Evolutionary conservation across 2,113 vertebrate species (phyloP).

Genomic region (Microcebus murinus): DNA sequence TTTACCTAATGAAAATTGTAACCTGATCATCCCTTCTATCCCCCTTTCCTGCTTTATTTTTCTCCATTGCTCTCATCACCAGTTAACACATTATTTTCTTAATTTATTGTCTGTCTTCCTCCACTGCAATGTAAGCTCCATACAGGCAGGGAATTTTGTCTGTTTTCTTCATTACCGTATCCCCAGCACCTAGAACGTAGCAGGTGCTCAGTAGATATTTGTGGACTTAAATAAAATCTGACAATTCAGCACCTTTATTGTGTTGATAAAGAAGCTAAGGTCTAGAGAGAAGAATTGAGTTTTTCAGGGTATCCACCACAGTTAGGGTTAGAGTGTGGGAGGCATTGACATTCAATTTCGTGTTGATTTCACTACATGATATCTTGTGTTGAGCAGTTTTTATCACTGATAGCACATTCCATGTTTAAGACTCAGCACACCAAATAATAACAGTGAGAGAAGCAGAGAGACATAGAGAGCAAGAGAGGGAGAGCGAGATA

Average conservation of each 20-base stretch:
- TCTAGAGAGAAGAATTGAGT: background rate
- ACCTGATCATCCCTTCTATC: background rate
- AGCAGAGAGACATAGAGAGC: background rate
- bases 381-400: background rate
- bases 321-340: background rate
- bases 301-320: background rate
- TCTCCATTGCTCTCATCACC: background rate
- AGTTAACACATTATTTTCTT: background rate
- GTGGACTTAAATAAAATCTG: conserved; percentile 13
- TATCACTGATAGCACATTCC: background rate
- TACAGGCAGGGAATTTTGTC: background rate
- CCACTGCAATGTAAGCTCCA: background rate
- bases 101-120: background rate
- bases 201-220: background rate
- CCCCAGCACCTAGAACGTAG: background rate
- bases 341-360: background rate
- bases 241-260: background rate
- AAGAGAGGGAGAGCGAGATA: background rate
- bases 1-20: background rate
- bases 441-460: background rate
- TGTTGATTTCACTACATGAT: background rate
- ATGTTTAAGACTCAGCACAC: background rate
- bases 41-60: background rate
- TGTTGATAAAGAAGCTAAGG: background rate
- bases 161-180: background rate